These are phyloP conservation scores for Leucania comma DNA, from an alignment of 2,888 invertebrate species.

Conservation along the genomic window DNA sequence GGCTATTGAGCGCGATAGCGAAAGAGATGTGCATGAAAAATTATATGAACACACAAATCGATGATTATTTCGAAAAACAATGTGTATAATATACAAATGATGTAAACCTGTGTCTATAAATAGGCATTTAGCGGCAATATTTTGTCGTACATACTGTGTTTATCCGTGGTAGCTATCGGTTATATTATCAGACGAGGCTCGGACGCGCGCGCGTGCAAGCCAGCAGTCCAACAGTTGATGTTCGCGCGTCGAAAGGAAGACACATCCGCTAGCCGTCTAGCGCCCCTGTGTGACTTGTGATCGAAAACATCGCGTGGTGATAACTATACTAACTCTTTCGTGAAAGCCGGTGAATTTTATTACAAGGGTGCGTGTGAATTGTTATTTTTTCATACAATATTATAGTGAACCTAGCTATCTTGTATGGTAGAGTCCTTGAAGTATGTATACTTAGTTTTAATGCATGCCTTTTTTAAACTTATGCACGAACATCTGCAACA, in stretches of 20 bases:
- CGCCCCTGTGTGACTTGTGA: conserved; percentile 78
- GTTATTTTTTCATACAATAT: conserved; percentile 60
- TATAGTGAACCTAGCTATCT: conserved; percentile 49
- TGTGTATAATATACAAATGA: conserved; percentile 50
- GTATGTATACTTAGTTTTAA: conserved; percentile 57
- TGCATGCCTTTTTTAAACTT: conserved; percentile 48
- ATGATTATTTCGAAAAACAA: conserved; percentile 56
- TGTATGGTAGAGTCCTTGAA: conserved; percentile 46
- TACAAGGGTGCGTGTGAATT: conserved; percentile 81
- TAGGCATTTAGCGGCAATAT: conserved; percentile 73
- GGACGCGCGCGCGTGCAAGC: conserved; percentile 76
- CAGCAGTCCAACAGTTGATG: conserved; percentile 86
- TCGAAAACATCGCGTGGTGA: conserved; percentile 78
- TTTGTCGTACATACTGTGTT: conserved; percentile 75
- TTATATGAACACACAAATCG: conserved; percentile 41
- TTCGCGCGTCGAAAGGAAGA: conserved; percentile 87
- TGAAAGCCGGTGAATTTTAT: conserved; percentile 71
- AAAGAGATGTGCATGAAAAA: conserved; percentile 53
- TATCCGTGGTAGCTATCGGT: conserved; percentile 83
- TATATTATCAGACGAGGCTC: conserved; percentile 78
- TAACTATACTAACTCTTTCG: conserved; percentile 70
- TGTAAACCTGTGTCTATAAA: conserved; percentile 56
- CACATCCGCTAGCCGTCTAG: conserved; percentile 84
- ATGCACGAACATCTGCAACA: conserved; percentile 42
- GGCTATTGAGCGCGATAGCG: conserved; percentile 32